These are phyloP conservation scores for Brachionus rubens DNA, from an alignment of 1,140 invertebrate genomes.

Conservation along the genomic window DNA sequence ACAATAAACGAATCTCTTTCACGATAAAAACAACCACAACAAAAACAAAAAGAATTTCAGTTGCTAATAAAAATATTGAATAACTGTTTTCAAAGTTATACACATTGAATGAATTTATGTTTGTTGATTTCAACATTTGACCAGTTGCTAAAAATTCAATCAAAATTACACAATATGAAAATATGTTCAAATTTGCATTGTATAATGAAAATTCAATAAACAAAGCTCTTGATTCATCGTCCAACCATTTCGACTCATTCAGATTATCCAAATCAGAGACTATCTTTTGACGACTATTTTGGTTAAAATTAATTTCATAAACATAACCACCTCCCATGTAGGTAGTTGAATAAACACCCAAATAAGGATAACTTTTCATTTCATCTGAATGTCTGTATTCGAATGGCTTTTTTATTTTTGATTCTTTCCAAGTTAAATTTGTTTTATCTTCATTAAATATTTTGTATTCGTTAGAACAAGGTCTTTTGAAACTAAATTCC, in stretches of 20 bases:
- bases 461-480: not conserved
- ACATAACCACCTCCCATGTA: constrained; percentile 66
- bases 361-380: constrained; percentile 61
- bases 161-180: constrained; percentile 62
- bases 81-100: constrained; percentile 54
- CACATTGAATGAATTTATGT: constrained; percentile 58
- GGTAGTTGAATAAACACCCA: constrained; percentile 58
- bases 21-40: constrained; percentile 63
- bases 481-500: not conserved
- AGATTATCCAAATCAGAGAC: constrained; percentile 55
- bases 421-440: not conserved
- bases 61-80: constrained; percentile 54
- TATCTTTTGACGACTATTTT: constrained; percentile 53
- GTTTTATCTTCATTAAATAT: constrained; percentile 7
- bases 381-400: constrained; percentile 48
- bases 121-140: constrained; percentile 61
- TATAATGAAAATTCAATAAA: constrained; percentile 69
- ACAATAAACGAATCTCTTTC: constrained; percentile 54
- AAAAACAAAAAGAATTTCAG: constrained; percentile 56
- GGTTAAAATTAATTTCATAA: constrained; percentile 53
- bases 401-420: not conserved
- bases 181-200: constrained; percentile 69
- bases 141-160: constrained; percentile 66
- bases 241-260: constrained; percentile 65
- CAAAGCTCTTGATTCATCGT: constrained; percentile 64